Evolutionary conservation across 2,888 invertebrate genomes (phyloP), one percentile per base, ranked within the genome.

Genomic region (Agrotis ipsilon): DNA sequence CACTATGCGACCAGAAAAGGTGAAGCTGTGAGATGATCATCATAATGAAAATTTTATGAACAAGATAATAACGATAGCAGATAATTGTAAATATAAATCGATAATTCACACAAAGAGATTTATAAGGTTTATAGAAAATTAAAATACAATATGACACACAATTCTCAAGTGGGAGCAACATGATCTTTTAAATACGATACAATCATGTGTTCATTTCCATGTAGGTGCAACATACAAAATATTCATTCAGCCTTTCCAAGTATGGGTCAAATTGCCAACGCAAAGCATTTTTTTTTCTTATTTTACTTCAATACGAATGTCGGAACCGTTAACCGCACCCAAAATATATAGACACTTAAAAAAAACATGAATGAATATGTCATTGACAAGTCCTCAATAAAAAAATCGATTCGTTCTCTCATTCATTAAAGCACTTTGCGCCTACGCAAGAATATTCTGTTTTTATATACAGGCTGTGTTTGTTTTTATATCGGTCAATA

Each of bases 361-460:
- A 51, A 60, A 67, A 73, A 73, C 80, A 78, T 80, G 80, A 82
- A 80, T 82, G 80, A 81, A 68, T 80, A 78, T 82, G 78, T 80
- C 81, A 83, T 72, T 80, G 81, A 80, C 83, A 74, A 80, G 69
- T 72, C 63, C 69, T 70, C 78, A 75, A 75, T 76, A 81, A 81
- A 83, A 82, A 81, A 83, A 69, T 62, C 71, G 73, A 61, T 72
- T 72, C 76, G 70, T 64, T 73, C 72, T 61, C 61, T 74, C 65
- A 64, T 79, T 80, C 80, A 81, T 83, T 87, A 76, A 81, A 75
- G 81, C 80, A 82, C 74, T 75, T 68, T 74, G 74, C 86, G 72
- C 88, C 87, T 78, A 88, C 86, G 82, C 78, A 60, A 72, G n/a
- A 78, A 67, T 61, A 61, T 76, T 80, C 54, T 74, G 62, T 55